These are phyloP conservation scores for Gymnothorax reevesii DNA, from an alignment of 2,797 vertebrate genomes.

Conservation along the genomic window DNA sequence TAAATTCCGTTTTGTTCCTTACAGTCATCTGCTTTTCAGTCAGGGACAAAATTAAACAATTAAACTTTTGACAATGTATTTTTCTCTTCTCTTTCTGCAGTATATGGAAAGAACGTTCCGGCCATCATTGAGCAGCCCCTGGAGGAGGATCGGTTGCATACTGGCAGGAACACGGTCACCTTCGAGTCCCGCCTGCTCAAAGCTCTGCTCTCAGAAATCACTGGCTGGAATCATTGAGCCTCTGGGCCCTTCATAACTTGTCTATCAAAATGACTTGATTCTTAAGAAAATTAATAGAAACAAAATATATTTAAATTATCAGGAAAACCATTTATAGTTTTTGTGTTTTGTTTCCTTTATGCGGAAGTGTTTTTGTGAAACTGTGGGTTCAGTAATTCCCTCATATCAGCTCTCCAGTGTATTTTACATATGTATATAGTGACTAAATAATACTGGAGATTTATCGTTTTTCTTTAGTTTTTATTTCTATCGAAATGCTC, in stretches of 20 bases:
- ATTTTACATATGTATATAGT: not conserved
- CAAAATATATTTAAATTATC: not conserved
- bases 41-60: slow-evolving; percentile 22
- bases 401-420: not conserved
- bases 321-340: not conserved
- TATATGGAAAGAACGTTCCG: slow-evolving; percentile 80
- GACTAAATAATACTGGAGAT: not conserved
- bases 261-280: too few species aligned
- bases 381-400: not conserved
- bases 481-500: not conserved
- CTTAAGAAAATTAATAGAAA: too few species aligned
- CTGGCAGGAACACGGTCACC: slow-evolving; percentile 90
- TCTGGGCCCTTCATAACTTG: too few species aligned
- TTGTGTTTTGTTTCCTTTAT: not conserved
- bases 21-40: not conserved
- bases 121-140: slow-evolving; percentile 90
- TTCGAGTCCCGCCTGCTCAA: slow-evolving; percentile 89
- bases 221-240: slow-evolving; percentile 78
- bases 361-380: not conserved
- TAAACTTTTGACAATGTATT: slow-evolving; percentile 17
- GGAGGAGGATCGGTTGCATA: slow-evolving; percentile 82
- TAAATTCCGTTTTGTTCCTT: not conserved
- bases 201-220: slow-evolving; percentile 87
- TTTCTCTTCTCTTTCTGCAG: slow-evolving; percentile 47
- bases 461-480: not conserved